Conservation (phyloP, 2,797 vertebrate species). For the Cyclopterus lumpus region DNA sequence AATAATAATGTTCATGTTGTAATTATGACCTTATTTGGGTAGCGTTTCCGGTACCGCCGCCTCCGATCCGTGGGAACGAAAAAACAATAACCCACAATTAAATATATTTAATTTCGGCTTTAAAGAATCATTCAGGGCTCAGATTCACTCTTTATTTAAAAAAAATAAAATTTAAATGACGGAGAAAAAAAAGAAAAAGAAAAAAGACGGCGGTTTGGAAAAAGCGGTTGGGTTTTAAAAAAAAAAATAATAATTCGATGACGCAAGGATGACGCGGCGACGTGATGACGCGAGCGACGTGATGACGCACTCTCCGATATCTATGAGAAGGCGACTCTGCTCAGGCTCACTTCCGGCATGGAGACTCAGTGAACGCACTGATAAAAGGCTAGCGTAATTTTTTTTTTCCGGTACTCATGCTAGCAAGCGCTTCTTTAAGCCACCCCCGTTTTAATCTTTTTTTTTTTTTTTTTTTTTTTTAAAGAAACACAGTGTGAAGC, state of each 20-base stretch:
- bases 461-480: neutral
- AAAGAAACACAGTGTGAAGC: neutral
- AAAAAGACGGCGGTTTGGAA: neutral
- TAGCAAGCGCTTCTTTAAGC: neutral
- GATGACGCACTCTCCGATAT: neutral
- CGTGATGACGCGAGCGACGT: neutral
- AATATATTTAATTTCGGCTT: neutral
- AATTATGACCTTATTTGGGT: neutral
- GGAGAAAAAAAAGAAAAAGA: too few relatives aligned
- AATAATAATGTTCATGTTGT: too few relatives aligned
- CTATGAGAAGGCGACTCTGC: neutral
- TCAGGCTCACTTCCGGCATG: conserved; percentile 42
- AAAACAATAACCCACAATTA: neutral
- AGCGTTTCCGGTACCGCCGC: neutral
- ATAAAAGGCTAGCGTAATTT: conserved; percentile 14
- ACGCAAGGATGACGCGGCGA: too few relatives aligned
- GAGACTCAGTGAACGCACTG: rapidly evolving
- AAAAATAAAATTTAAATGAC: neutral
- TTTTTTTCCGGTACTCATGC: neutral
- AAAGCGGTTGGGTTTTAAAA: conserved; percentile 4
- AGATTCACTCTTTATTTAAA: neutral
- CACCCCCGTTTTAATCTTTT: too few relatives aligned
- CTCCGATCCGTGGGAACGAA: conserved; percentile 13
- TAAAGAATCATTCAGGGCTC: neutral
- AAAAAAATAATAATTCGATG: too few relatives aligned